These are phyloP conservation scores for Zaprionus inermis DNA, from an alignment of 1,140 invertebrate genomes.

Conservation along the genomic window DNA sequence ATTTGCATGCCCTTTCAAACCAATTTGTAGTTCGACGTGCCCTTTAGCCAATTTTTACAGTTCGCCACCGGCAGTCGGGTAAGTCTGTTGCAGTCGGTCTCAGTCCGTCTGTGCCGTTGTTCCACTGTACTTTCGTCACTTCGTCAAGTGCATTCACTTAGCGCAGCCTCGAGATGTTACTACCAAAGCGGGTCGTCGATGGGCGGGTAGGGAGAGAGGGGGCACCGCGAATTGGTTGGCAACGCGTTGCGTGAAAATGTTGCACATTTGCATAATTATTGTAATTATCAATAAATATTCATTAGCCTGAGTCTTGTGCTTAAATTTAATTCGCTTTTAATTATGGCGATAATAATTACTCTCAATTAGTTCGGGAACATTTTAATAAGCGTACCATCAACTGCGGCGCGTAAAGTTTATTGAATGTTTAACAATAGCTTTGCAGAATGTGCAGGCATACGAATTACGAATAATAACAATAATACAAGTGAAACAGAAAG, in stretches of 20 bases:
- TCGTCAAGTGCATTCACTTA: conserved; percentile 33
- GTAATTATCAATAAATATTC: conserved; percentile 79
- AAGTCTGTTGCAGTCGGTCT: too few relatives aligned
- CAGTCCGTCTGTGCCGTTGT: not conserved
- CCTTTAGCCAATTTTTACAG: conserved; percentile 20
- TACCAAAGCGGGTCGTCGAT: conserved; percentile 2
- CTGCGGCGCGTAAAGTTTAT: conserved; percentile 11
- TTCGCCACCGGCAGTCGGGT: conserved; percentile 9
- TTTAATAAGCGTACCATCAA: conserved; percentile 34
- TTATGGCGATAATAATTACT: conserved; percentile 72
- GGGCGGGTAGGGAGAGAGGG: not conserved
- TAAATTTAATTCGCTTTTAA: conserved; percentile 77
- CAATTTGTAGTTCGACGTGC: conserved; percentile 24
- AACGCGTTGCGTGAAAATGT: conserved; percentile 57
- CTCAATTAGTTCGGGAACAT: conserved; percentile 65
- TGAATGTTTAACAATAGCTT: conserved; percentile 21
- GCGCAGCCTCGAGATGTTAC: not conserved
- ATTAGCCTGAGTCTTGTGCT: conserved; percentile 68
- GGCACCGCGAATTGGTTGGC: conserved; percentile 29
- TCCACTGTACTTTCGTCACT: not conserved
- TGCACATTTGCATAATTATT: conserved; percentile 79
- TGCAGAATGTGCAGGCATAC: not conserved
- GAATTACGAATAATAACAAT: not conserved
- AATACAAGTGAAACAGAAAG: conserved; percentile 2
- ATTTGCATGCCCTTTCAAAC: conserved; percentile 33